Conservation (phyloP, 2,113 vertebrate species). For the Scartelaos histophorus region DNA sequence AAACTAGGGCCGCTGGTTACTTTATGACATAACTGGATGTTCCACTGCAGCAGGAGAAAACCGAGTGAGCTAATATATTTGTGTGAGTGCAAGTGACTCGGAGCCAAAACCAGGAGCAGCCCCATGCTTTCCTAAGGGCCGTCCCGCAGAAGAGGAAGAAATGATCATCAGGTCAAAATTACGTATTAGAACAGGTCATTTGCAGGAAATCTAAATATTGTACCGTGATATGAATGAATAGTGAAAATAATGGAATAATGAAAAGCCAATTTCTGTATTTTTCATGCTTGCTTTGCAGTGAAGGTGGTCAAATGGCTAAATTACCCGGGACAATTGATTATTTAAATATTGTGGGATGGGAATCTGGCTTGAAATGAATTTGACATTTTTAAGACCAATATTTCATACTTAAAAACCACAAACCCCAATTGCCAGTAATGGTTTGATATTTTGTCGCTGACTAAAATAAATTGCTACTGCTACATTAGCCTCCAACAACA, state of each 20-base stretch:
- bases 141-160: conserved; percentile 22
- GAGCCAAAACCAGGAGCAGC: conserved; percentile 49
- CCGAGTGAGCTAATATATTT: conserved; percentile 52
- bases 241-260: conserved; percentile 48
- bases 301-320: background rate
- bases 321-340: background rate
- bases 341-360: too few relatives aligned
- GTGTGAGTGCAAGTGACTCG: conserved; percentile 34
- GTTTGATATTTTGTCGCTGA: too few relatives aligned
- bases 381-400: background rate
- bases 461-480: too few relatives aligned
- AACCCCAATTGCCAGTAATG: background rate
- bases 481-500: too few relatives aligned
- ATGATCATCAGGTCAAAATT: conserved; percentile 18
- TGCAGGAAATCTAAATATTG: conserved; percentile 36
- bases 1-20: conserved; percentile 17
- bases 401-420: background rate
- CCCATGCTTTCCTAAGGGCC: conserved; percentile 57
- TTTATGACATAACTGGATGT: conserved; percentile 61
- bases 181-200: conserved; percentile 34
- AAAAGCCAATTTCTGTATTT: conserved; percentile 17
- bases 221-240: conserved; percentile 36
- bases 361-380: background rate
- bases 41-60: conserved; percentile 58
- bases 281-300: conserved; percentile 6